Conservation (phyloP, 2,113 vertebrate species). For the Podarcis cretensis region DNA sequence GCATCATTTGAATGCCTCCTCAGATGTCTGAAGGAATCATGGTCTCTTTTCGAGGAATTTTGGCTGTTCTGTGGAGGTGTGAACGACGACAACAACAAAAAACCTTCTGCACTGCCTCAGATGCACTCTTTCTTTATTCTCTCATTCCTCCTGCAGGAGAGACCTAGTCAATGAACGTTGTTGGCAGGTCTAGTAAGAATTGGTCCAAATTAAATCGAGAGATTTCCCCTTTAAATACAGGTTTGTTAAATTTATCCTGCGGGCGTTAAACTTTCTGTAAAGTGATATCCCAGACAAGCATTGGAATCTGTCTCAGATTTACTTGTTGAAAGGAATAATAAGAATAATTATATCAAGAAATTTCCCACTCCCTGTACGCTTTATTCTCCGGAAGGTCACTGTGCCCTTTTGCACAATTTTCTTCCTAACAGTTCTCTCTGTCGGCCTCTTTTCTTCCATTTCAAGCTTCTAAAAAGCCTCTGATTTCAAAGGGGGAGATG, state of each 20-base stretch:
- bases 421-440: background rate
- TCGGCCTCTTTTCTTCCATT: background rate
- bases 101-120: background rate
- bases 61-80: background rate
- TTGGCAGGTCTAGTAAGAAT: no score
- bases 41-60: background rate
- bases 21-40: background rate
- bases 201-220: background rate
- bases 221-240: background rate
- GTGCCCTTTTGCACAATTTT: background rate
- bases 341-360: background rate
- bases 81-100: background rate
- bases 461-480: background rate
- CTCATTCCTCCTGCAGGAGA: background rate
- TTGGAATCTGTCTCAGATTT: background rate
- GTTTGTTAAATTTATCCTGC: no score
- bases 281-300: background rate
- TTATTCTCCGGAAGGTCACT: background rate
- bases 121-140: background rate
- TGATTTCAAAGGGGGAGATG: background rate
- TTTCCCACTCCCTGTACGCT: background rate
- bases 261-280: background rate
- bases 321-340: background rate
- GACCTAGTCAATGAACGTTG: background rate
- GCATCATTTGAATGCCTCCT: background rate